A percentile compares a stretch with the other conserved stretches of the same genome.
phyloP scores from a whole-genome alignment of 2,113 vertebrate species.

The Ophiodon elongatus region DNA sequence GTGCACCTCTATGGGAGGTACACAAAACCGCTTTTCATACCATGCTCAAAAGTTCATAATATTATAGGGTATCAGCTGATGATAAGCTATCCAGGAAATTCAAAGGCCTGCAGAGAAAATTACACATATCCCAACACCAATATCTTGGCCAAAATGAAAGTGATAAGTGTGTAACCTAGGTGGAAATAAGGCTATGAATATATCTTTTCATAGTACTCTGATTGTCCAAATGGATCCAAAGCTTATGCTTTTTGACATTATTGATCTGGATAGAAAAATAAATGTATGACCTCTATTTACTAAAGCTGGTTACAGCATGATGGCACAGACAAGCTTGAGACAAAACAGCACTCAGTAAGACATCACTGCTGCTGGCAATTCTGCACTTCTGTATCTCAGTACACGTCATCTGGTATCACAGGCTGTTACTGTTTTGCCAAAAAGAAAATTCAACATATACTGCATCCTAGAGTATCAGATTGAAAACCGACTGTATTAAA shows the following conservation, averaged over 20 bases:
- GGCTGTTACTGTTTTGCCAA: slow-evolving; percentile 32
- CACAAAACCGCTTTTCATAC: slow-evolving; percentile 66
- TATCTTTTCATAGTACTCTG: no score
- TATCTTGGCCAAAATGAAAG: slow-evolving; percentile 76
- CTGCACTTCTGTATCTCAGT: slow-evolving; percentile 35
- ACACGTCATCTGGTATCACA: slow-evolving; percentile 42
- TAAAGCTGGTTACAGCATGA: slow-evolving; percentile 49
- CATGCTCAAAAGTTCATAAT: slow-evolving; percentile 67
- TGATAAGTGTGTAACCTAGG: slow-evolving; percentile 73
- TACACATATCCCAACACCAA: slow-evolving; percentile 72
- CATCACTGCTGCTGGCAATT: slow-evolving; percentile 29
- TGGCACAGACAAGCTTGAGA: slow-evolving; percentile 50
- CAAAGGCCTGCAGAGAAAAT: slow-evolving; percentile 74
- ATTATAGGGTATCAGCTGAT: slow-evolving; percentile 65
- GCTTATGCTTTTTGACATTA: slow-evolving; percentile 46
- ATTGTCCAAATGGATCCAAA: slow-evolving; percentile 64
- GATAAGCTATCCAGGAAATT: slow-evolving; percentile 76
- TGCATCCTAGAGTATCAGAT: slow-evolving; percentile 26
- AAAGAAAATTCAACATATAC: slow-evolving; percentile 40
- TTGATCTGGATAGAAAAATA: slow-evolving; percentile 59
- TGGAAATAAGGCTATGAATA: slow-evolving; percentile 77
- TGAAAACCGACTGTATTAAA: background rate
- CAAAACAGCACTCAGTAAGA: slow-evolving; percentile 55
- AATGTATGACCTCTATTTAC: slow-evolving; percentile 48
- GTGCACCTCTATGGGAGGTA: slow-evolving; percentile 12